phyloP scores from a whole-genome alignment of 2,797 vertebrate genomes.

The Enteromius argenteus region DNA sequence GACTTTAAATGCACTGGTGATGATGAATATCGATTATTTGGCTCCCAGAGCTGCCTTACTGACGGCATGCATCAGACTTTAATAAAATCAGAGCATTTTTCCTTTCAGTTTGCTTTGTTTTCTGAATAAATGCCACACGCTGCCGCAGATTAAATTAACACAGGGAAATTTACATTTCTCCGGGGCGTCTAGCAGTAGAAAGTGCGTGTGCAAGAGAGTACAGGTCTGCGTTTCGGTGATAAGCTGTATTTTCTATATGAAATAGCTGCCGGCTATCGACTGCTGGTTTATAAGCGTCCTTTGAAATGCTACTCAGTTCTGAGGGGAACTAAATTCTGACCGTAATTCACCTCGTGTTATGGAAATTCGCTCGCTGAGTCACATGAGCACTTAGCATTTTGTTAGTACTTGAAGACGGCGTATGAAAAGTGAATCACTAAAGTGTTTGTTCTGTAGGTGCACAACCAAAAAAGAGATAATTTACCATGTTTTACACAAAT shows the following conservation, averaged over 20 bases:
- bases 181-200: not conserved
- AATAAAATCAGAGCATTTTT: constrained; percentile 20
- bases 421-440: not conserved
- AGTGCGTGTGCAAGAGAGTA: not conserved
- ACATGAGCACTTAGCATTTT: not conserved
- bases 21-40: constrained; percentile 8
- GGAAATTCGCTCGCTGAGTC: constrained; percentile 1
- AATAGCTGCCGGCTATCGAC: constrained; percentile 43
- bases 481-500: not conserved
- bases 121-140: constrained; percentile 28
- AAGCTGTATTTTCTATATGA: constrained; percentile 61
- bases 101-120: constrained; percentile 1
- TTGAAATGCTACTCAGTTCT: constrained; percentile 27
- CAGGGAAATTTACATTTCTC: constrained; percentile 25
- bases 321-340: constrained; percentile 14
- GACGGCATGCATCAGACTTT: not conserved
- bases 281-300: not conserved
- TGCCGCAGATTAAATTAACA: constrained; percentile 20
- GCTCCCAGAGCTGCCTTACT: constrained; percentile 1
- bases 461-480: not conserved
- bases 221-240: constrained; percentile 65
- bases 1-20: not conserved
- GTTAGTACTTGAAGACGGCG: not conserved
- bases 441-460: not conserved
- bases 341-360: constrained; percentile 15